These are phyloP conservation scores for Rhopalosiphum padi DNA, from an alignment of 1,140 invertebrate species.

Conservation along the genomic window DNA sequence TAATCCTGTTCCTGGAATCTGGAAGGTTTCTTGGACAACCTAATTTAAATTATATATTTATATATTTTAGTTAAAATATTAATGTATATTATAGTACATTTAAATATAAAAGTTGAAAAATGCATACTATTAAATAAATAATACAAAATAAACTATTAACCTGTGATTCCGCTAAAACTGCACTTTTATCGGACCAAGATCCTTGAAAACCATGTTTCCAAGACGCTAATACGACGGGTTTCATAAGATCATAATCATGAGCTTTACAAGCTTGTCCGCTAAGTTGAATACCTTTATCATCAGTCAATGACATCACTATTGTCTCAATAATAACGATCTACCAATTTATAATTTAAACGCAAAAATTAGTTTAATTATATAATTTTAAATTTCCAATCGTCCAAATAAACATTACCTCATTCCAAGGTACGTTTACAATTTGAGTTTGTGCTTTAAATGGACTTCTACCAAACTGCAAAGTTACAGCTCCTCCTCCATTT, in stretches of 20 bases:
- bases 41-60: conserved; percentile 61
- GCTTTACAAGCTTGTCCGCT: conserved; percentile 80
- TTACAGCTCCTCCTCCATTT: conserved; percentile 95
- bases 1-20: conserved; percentile 90
- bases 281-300: conserved; percentile 72
- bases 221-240: conserved; percentile 91
- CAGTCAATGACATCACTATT: conserved; percentile 82
- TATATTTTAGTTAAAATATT: background rate
- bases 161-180: conserved; percentile 93
- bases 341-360: conserved; percentile 54
- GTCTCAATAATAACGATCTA: conserved; percentile 89
- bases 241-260: conserved; percentile 93
- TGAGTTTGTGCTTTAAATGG: conserved; percentile 89
- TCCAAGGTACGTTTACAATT: conserved; percentile 95
- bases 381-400: background rate
- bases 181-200: conserved; percentile 88
- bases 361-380: background rate
- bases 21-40: conserved; percentile 92
- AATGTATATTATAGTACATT: background rate
- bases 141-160: conserved; percentile 63
- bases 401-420: conserved; percentile 74
- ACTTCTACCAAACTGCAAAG: conserved; percentile 89
- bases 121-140: background rate
- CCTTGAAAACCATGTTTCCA: conserved; percentile 97
- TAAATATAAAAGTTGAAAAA: conserved; percentile 6